These are phyloP conservation scores for Meloe dianella DNA, from an alignment of 2,888 invertebrate genomes.

Conservation along the genomic window DNA sequence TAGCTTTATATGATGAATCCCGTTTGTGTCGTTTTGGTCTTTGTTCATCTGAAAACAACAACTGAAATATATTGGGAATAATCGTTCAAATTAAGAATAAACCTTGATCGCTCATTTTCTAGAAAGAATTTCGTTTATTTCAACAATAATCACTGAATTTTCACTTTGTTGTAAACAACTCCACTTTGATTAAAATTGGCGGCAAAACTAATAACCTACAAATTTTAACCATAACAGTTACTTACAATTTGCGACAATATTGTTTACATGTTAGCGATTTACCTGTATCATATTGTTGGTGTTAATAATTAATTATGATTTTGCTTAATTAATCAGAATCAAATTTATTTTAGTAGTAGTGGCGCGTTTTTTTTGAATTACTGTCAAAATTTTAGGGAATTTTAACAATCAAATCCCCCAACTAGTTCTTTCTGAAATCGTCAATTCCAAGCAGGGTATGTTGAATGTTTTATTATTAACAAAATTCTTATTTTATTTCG, in stretches of 20 bases:
- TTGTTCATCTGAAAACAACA: conserved; percentile 33
- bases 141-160: neutral
- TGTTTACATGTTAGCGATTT: neutral
- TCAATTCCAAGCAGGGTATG: conserved; percentile 18
- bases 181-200: neutral
- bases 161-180: neutral
- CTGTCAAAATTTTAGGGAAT: neutral
- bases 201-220: neutral
- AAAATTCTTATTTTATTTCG: conserved; percentile 11
- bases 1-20: conserved; percentile 49
- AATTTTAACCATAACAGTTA: neutral
- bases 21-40: conserved; percentile 45
- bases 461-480: neutral
- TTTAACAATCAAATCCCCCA: conserved; percentile 12
- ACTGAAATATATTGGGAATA: neutral
- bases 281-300: neutral
- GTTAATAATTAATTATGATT: neutral
- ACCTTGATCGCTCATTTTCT: neutral
- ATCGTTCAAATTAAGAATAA: neutral
- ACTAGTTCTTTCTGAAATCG: conserved; percentile 15
- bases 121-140: neutral
- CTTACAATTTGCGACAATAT: neutral
- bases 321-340: neutral
- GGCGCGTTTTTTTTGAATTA: neutral
- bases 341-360: neutral